These are phyloP conservation scores for Conistra vaccinii DNA, from an alignment of 2,888 invertebrate species.

Conservation along the genomic window DNA sequence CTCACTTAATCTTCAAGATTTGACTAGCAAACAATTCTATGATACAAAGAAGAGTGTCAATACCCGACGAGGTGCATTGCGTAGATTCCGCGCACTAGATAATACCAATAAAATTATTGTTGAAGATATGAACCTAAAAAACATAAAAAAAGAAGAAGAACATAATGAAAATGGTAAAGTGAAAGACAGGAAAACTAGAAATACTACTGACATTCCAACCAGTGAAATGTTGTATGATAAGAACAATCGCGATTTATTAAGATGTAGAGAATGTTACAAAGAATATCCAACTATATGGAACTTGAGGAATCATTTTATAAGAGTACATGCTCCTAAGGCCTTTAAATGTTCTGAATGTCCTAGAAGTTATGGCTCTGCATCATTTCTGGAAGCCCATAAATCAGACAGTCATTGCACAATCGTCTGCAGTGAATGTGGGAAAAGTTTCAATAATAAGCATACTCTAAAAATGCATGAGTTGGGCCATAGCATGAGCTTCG, in stretches of 20 bases:
- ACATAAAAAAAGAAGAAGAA: slow-evolving; percentile 45
- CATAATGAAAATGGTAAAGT: slow-evolving; percentile 21
- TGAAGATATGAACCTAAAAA: slow-evolving; percentile 40
- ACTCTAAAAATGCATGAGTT: slow-evolving; percentile 80
- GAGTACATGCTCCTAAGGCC: slow-evolving; percentile 78
- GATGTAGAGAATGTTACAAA: slow-evolving; percentile 79
- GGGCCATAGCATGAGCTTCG: slow-evolving; percentile 74
- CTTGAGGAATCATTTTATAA: slow-evolving; percentile 77
- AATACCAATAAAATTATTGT: slow-evolving; percentile 50
- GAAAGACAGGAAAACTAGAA: slow-evolving; percentile 45
- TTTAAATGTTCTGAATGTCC: slow-evolving; percentile 77
- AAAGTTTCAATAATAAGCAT: slow-evolving; percentile 76
- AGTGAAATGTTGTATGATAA: slow-evolving; percentile 75
- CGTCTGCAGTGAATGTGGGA: slow-evolving; percentile 82
- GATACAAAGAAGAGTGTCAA: slow-evolving; percentile 66
- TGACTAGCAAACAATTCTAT: slow-evolving; percentile 74
- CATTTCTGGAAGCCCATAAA: slow-evolving; percentile 73
- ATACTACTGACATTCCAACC: slow-evolving; percentile 63
- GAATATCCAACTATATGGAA: slow-evolving; percentile 71
- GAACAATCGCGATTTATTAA: slow-evolving; percentile 65
- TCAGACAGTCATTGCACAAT: slow-evolving; percentile 74
- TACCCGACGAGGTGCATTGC: slow-evolving; percentile 66
- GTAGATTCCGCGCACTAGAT: slow-evolving; percentile 66
- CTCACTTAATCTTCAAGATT: slow-evolving; percentile 72
- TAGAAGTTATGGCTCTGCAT: slow-evolving; percentile 73